Percentiles rank a stretch among this genome's conserved stretches.
phyloP scores from a whole-genome alignment of 2,888 invertebrate species.

The Neelides folsomi region DNA sequence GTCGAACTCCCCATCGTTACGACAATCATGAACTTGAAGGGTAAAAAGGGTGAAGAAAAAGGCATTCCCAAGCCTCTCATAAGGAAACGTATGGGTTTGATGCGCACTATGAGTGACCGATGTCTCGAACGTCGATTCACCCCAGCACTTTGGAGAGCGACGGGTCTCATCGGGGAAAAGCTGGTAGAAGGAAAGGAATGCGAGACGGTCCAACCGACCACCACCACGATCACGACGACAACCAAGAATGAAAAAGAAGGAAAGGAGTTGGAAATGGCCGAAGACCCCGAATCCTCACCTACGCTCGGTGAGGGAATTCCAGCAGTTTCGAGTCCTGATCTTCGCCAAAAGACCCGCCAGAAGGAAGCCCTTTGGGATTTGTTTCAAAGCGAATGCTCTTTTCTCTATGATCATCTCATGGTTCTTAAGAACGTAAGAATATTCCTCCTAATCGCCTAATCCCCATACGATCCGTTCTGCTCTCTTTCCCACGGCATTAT shows the following conservation, averaged over 20 bases:
- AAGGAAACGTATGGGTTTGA: slow-evolving; percentile 32
- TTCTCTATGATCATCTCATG: slow-evolving; percentile 49
- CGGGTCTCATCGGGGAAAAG: slow-evolving; percentile 23
- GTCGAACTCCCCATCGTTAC: not conserved
- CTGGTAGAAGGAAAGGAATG: slow-evolving; percentile 20
- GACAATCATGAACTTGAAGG: not conserved
- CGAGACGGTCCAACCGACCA: not conserved
- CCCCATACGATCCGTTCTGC: not conserved
- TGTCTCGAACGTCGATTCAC: slow-evolving; percentile 34
- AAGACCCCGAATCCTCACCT: slow-evolving; percentile 8
- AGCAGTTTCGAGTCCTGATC: slow-evolving; percentile 23
- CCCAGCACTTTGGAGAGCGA: slow-evolving; percentile 26
- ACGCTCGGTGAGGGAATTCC: slow-evolving; percentile 14
- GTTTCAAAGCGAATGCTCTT: slow-evolving; percentile 48
- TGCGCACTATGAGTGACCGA: slow-evolving; percentile 36
- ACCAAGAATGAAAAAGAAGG: slow-evolving; percentile 29
- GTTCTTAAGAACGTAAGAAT: slow-evolving; percentile 46
- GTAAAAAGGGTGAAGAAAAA: slow-evolving; percentile 9
- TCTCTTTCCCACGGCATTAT: not conserved
- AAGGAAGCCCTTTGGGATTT: slow-evolving; percentile 49
- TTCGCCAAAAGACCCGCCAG: slow-evolving; percentile 25
- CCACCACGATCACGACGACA: not conserved
- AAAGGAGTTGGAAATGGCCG: slow-evolving; percentile 5
- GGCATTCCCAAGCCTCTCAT: slow-evolving; percentile 26
- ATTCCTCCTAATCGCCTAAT: no score